A percentile compares a stretch with the other conserved stretches of the same genome.
phyloP scores from a whole-genome alignment of 2,888 invertebrate species.

The Sarcophaga rosellei region DNA sequence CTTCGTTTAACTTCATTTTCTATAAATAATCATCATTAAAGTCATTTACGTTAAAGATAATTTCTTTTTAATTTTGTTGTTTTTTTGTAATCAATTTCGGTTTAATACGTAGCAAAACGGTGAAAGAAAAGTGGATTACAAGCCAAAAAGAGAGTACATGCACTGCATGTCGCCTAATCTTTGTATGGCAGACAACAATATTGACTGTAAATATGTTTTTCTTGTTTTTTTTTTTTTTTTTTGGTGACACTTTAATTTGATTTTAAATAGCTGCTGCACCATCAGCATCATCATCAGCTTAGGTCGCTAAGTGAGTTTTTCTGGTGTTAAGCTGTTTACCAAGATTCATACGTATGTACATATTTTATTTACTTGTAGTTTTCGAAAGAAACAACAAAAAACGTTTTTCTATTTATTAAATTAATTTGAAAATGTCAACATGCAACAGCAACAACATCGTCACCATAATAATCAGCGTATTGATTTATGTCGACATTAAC shows the following conservation, averaged over 20 bases:
- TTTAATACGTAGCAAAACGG: background rate
- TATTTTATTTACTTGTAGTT: background rate
- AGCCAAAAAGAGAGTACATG: background rate
- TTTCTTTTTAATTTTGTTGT: too few relatives aligned
- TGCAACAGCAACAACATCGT: background rate
- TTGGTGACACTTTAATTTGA: background rate
- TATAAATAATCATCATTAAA: background rate
- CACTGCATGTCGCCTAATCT: background rate
- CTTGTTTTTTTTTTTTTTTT: background rate
- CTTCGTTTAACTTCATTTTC: background rate
- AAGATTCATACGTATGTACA: background rate
- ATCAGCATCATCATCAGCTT: background rate
- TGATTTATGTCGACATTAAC: background rate
- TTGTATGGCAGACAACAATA: background rate
- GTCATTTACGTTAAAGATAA: background rate
- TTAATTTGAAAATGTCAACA: background rate
- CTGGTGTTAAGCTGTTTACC: background rate
- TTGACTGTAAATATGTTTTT: background rate
- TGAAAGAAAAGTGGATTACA: background rate
- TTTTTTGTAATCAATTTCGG: background rate
- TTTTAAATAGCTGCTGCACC: background rate
- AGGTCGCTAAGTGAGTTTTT: background rate
- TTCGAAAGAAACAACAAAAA: too few relatives aligned
- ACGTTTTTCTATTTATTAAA: background rate
- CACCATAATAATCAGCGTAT: background rate